Conservation (phyloP, 92 coral and sea anemone species). For the Montipora capitata region DNA sequence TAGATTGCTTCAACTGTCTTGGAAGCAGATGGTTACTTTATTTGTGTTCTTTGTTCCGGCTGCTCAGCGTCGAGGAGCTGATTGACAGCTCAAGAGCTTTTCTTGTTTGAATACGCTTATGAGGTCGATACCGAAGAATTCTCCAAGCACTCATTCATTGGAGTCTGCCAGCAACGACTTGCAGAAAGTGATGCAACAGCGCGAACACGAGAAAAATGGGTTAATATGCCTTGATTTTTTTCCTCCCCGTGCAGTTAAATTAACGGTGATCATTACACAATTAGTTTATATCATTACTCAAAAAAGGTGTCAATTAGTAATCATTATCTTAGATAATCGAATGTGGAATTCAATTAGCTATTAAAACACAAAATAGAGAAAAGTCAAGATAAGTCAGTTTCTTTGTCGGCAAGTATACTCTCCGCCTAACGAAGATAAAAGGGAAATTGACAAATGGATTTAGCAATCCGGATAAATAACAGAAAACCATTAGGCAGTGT, state of each 20-base stretch:
- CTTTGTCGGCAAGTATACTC: slow-evolving; percentile 80
- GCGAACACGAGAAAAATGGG: slow-evolving; percentile 5
- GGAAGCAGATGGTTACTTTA: slow-evolving; percentile 55
- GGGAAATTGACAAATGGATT: slow-evolving; percentile 82
- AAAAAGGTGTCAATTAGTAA: slow-evolving; percentile 95
- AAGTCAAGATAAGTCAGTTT: slow-evolving; percentile 78
- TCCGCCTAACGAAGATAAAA: slow-evolving; percentile 79
- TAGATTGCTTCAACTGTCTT: slow-evolving; percentile 51
- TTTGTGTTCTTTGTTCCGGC: slow-evolving; percentile 59
- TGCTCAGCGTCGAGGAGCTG: slow-evolving; percentile 57
- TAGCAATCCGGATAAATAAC: slow-evolving; percentile 82
- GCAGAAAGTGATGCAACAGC: slow-evolving; percentile 30
- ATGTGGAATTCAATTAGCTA: slow-evolving; percentile 99
- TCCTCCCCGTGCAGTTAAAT: slow-evolving; percentile 73
- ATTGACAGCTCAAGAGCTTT: slow-evolving; percentile 77
- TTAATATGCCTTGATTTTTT: slow-evolving; percentile 20
- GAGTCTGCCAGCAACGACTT: slow-evolving; percentile 22
- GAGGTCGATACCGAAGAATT: slow-evolving; percentile 52
- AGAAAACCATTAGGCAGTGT: slow-evolving; percentile 80
- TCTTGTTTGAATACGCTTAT: slow-evolving; percentile 82
- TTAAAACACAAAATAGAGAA: slow-evolving; percentile 83
- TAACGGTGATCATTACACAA: slow-evolving; percentile 93
- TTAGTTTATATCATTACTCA: slow-evolving; percentile 93
- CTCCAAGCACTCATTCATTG: not conserved
- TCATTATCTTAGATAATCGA: slow-evolving; percentile 99